These are phyloP conservation scores for Potamarius usumacintae DNA, from an alignment of 2,113 vertebrate species.

Conservation along the genomic window DNA sequence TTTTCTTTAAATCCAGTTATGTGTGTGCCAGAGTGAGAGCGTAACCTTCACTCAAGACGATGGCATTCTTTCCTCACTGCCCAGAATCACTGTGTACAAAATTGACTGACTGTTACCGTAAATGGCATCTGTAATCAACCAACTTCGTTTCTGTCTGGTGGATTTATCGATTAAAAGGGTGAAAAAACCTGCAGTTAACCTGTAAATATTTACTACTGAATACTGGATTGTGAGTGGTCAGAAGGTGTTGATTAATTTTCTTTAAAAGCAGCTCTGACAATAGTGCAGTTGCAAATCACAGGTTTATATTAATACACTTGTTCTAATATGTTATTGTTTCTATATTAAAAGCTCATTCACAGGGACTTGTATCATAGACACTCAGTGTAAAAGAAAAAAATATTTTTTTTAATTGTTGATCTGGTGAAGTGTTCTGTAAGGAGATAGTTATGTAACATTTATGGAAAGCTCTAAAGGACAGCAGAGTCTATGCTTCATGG, in stretches of 20 bases:
- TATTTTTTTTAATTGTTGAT: too few species aligned
- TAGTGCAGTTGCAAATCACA: not conserved
- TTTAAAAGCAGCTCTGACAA: not conserved
- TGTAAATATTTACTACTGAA: not conserved
- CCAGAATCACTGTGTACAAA: not conserved
- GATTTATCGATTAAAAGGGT: not conserved
- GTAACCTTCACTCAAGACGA: not conserved
- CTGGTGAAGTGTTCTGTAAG: too few species aligned
- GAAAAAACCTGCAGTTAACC: not conserved
- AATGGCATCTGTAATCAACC: not conserved
- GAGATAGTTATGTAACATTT: too few species aligned
- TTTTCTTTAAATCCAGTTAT: conserved; percentile 11
- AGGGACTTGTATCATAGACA: not conserved
- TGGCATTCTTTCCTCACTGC: not conserved
- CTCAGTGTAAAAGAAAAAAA: too few species aligned
- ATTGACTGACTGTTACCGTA: conserved; percentile 6
- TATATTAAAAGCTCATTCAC: not conserved
- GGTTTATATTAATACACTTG: not conserved
- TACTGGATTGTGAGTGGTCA: not conserved
- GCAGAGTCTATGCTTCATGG: too few species aligned
- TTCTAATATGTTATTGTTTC: too few species aligned
- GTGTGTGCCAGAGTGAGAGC: not conserved
- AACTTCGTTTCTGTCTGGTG: not conserved
- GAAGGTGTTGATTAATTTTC: not conserved
- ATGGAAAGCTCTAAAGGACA: too few species aligned